Evolutionary conservation across 2,888 invertebrate genomes (phyloP), one percentile per base, ranked within the genome.

Genomic region (Nemotelus nigrinus): DNA sequence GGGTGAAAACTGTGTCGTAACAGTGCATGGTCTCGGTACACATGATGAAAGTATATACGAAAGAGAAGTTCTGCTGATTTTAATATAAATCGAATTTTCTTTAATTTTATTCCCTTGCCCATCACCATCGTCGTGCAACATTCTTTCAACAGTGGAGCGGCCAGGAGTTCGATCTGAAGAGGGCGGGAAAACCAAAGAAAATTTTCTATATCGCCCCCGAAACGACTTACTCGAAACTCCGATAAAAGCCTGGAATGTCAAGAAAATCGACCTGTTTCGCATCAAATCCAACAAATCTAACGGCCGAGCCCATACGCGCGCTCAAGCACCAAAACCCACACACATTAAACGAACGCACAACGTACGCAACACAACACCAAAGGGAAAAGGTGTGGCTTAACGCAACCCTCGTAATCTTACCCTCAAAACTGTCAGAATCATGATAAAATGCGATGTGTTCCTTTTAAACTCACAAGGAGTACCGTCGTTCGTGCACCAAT

Each of bases 81-180:
- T 80, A 75, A 78, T 78, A 80, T 77, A 78, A 80, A 80, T 80
- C 80, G 80, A 80, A 80, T 80, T 80, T 74, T 79, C 80, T 78
- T 77, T 80, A 80, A 80, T 78, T 80, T 80, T 80, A 80, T 80
- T 79, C 77, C 77, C 65, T 79, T 68, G 76, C 74, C 74, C 77
- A 77, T 78, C 77, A 78, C 78, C 77, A 77, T 76, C 63, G 68
- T 63, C 63, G 77, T 67, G 76, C 4, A n/a, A 44, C 48, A 60
- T 74, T 76, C 48, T 48, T 58, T 44, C 45, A 10, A 58, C 44
- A 39, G 47, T 47, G 55, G 8, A 53, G 39, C 7, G n/a, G 67
- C 10, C 44, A 44, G 8, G 8, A 4, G 47, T 48, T 10, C 44
- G 25, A 39, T n/a, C 55, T 10, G 70, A 55, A 45, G 44, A 58